Evolutionary conservation across 1,140 invertebrate genomes (phyloP).

Genomic region (Drosophila santomea): DNA sequence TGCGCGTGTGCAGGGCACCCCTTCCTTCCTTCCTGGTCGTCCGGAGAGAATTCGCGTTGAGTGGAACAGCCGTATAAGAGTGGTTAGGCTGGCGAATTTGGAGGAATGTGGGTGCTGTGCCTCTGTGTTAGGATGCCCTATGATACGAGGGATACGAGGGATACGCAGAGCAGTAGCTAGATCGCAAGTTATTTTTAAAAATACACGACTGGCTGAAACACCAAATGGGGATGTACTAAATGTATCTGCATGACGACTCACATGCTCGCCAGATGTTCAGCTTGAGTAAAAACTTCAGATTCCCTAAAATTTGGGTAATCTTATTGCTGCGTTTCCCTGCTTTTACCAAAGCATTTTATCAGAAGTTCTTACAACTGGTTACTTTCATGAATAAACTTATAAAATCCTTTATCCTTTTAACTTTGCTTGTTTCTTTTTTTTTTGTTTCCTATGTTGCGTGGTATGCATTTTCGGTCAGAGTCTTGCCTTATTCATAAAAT

Average conservation of each 20-base stretch:
- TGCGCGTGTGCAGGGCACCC: conserved; percentile 31
- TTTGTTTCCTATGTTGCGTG: neutral
- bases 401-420: too few relatives aligned
- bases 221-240: neutral
- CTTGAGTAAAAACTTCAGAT: neutral
- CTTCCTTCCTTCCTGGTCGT: conserved; percentile 16
- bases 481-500: neutral
- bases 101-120: neutral
- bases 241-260: neutral
- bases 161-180: neutral
- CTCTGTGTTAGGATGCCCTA: neutral
- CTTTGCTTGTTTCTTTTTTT: neutral
- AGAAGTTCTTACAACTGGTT: too few relatives aligned
- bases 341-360: too few relatives aligned
- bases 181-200: neutral
- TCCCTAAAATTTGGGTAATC: too few relatives aligned
- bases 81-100: neutral
- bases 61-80: conserved; percentile 30
- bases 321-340: neutral
- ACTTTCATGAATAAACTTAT: too few relatives aligned
- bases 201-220: neutral
- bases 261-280: neutral
- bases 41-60: conserved; percentile 19
- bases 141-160: neutral
- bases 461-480: too few relatives aligned